phyloP scores from a whole-genome alignment of 1,140 invertebrate species.

The Manduca sexta region DNA sequence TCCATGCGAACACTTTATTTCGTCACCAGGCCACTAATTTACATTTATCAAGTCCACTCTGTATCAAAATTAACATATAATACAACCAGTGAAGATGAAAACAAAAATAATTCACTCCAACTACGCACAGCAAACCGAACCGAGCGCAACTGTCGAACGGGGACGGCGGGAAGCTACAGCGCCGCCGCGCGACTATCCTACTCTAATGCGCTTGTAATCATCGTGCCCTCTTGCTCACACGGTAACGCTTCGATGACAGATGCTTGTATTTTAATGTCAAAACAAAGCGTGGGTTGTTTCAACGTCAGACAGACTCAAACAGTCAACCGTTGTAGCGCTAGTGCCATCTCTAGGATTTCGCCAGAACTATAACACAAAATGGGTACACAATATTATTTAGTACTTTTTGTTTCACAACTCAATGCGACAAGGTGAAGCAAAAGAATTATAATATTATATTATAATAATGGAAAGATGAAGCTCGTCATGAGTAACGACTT shows the following conservation, averaged over 20 bases:
- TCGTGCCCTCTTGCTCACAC: conserved; percentile 32
- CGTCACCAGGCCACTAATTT: conserved; percentile 27
- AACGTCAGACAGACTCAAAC: conserved; percentile 68
- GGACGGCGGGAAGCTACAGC: conserved; percentile 65
- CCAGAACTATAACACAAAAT: conserved; percentile 4
- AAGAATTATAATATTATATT: too few relatives aligned
- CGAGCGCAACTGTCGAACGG: conserved; percentile 55
- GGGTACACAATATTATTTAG: too few relatives aligned
- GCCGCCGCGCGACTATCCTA: conserved; percentile 55
- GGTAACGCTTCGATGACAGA: conserved; percentile 51
- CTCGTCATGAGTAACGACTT: too few relatives aligned
- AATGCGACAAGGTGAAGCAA: too few relatives aligned
- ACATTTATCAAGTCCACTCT: conserved; percentile 26
- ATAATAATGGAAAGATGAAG: too few relatives aligned
- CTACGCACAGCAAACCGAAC: conserved; percentile 54
- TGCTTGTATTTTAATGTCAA: conserved; percentile 51
- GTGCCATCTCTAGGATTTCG: conserved; percentile 31
- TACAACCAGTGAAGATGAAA: conserved; percentile 31
- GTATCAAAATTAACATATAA: conserved; percentile 29
- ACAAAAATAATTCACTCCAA: conserved; percentile 41
- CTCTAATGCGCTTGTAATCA: conserved; percentile 16
- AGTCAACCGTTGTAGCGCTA: conserved; percentile 33
- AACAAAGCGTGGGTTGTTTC: conserved; percentile 67
- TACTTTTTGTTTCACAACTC: too few relatives aligned
- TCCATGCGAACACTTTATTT: conserved; percentile 50